Evolutionary conservation across 2,797 vertebrate species (phyloP).

Genomic region (Lacerta agilis): DNA sequence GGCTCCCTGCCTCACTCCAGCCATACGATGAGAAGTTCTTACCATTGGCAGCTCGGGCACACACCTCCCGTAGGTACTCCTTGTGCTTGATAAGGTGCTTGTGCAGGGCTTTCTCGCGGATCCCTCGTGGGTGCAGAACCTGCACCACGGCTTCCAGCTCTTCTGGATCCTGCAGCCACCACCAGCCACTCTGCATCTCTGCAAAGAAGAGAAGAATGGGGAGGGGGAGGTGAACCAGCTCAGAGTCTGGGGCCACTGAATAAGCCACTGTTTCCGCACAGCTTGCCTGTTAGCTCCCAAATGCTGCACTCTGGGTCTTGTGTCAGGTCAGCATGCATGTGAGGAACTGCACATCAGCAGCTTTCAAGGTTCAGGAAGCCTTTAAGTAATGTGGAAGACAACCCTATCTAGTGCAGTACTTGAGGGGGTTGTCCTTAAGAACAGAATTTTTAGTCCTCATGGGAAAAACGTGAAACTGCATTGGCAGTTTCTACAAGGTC

Average conservation of each 20-base stretch:
- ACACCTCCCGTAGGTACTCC: slow-evolving; percentile 90
- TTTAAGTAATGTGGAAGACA: neutral
- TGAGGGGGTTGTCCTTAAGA: neutral
- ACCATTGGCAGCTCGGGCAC: slow-evolving; percentile 83
- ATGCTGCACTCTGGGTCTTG: neutral
- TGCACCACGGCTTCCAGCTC: slow-evolving; percentile 85
- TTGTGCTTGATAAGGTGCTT: slow-evolving; percentile 95
- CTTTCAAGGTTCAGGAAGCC: neutral
- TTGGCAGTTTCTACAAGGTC: neutral
- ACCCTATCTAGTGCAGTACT: neutral
- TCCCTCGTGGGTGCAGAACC: slow-evolving; percentile 88
- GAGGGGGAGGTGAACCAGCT: neutral
- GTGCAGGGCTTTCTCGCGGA: slow-evolving; percentile 92
- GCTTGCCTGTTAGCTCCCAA: neutral
- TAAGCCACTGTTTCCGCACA: neutral
- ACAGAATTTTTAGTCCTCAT: neutral
- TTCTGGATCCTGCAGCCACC: slow-evolving; percentile 91
- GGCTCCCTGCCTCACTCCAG: fast-evolving
- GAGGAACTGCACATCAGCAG: neutral
- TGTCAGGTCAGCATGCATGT: neutral
- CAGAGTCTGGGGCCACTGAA: neutral
- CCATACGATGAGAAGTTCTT: slow-evolving; percentile 22
- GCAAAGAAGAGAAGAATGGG: slow-evolving; percentile 15
- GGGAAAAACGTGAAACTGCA: neutral
- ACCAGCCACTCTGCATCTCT: slow-evolving; percentile 94